These are phyloP conservation scores for Trichonephila clavipes DNA, from an alignment of 1,140 invertebrate genomes.

Conservation along the genomic window DNA sequence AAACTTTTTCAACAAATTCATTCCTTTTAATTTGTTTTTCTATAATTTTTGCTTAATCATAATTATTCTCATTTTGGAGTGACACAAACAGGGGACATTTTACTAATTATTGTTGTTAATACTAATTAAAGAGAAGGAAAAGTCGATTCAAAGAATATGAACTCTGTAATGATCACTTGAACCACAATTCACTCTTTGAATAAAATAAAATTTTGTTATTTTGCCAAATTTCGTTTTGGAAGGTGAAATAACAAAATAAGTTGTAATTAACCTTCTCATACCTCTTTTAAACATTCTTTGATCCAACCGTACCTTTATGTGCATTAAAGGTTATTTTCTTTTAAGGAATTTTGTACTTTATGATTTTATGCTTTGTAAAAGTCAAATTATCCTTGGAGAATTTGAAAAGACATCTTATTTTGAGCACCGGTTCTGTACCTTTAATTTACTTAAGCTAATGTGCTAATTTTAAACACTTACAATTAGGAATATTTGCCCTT, in stretches of 20 bases:
- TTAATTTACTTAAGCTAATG: too few species aligned
- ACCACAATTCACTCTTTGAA: not conserved
- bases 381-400: too few species aligned
- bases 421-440: too few species aligned
- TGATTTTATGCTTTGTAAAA: too few species aligned
- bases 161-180: slow-evolving; percentile 39
- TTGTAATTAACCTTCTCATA: not conserved
- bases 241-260: not conserved
- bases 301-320: not conserved
- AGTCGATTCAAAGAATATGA: slow-evolving; percentile 19
- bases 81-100: not conserved
- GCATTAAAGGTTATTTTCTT: not conserved
- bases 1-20: not conserved
- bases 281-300: not conserved
- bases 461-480: too few species aligned
- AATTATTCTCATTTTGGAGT: not conserved
- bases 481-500: too few species aligned
- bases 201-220: not conserved
- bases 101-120: slow-evolving; percentile 49
- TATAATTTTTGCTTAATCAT: not conserved
- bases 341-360: not conserved
- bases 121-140: slow-evolving; percentile 45
- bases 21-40: not conserved
- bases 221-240: not conserved
- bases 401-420: too few species aligned